Evolutionary conservation across 2,113 vertebrate species (phyloP).

Genomic region (Herpetotheres cachinnans): DNA sequence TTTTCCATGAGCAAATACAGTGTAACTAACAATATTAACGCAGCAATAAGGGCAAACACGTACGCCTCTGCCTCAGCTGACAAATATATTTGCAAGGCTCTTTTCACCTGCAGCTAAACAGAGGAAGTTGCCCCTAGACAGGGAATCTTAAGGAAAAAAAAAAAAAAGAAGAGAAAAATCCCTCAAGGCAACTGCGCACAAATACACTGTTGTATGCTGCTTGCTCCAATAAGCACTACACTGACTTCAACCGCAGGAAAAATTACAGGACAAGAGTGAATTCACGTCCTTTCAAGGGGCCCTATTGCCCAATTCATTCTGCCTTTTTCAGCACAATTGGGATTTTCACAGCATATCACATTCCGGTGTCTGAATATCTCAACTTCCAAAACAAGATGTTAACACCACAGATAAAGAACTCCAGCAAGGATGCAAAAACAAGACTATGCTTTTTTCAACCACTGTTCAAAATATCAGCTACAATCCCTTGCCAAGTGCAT

Average conservation of each 20-base stretch:
- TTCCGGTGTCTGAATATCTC: not conserved
- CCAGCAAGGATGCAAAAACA: not conserved
- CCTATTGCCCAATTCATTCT: not conserved
- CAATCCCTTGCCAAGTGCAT: not conserved
- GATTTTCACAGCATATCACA: not conserved
- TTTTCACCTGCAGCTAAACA: constrained; percentile 20
- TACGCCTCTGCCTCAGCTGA: not conserved
- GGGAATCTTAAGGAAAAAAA: not conserved
- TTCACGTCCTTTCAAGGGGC: not conserved
- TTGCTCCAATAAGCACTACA: constrained; percentile 10
- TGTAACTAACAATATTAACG: not conserved
- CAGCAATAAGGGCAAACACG: not conserved
- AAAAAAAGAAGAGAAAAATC: not conserved
- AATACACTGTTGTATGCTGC: not conserved
- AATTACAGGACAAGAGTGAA: not conserved
- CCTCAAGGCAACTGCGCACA: not conserved
- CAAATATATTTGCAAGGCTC: not conserved
- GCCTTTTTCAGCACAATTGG: not conserved
- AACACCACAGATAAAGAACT: not conserved
- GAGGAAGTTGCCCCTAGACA: not conserved
- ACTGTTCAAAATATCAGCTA: not conserved
- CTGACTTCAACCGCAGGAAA: not conserved
- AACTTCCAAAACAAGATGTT: constrained; percentile 13
- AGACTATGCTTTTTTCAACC: not conserved
- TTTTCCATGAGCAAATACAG: not conserved